Base-by-base conservation (phyloP, 2,113 vertebrate species). In the Rhabdomys dilectus region DNA sequence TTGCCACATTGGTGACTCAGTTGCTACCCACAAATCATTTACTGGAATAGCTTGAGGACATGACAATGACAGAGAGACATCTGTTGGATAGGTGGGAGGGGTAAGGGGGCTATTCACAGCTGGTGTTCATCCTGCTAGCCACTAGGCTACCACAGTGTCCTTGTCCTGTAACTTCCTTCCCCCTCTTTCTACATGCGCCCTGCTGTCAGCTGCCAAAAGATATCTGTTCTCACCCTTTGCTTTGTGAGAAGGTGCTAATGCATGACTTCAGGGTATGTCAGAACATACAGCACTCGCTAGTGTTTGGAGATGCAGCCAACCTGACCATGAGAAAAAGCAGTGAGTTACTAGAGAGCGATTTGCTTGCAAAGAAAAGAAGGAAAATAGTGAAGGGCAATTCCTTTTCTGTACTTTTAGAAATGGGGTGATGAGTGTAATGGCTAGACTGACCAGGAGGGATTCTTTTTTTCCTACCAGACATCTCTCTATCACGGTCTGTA, bases 261-360 rank as follows among this genome's bases (percentile, higher is more conserved):
- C 99, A 99, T 98, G 99, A 99, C 99, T 99, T 99, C 98, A 98
- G 99, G 99, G 99, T 99, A 99, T 99, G 99, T 99, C 99, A 99
- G 99, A 99, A 99, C 98, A 99, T 98, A 98, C 98, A 98, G 98
- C 98, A 98, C 99, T 99, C 98, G 98, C 99, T 99, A 99, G 99
- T 98, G 98, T 98, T 98, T 98, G 98, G 97, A 98, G 98, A 99
- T 98, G 98, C 98, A 98, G 98, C 97, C 98, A 98, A 98, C 98
- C 98, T 98, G 98, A 99, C 98, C 98, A 98, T 58, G 95, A 98
- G 98, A 98, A 98, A 98, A 98, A 98, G 96, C 98, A 98, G 98
- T 88, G 94, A 97, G 97, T 97, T 98, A 98, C 98, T 97, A 96
- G 98, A 96, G 93, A 98, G 51, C 11, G 85, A 97, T 98, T 98